Percentiles rank a stretch among this genome's conserved stretches.
These are phyloP conservation scores for Pseudopleuronectes americanus DNA, from an alignment of 2,797 vertebrate genomes.

Conservation along the genomic window DNA sequence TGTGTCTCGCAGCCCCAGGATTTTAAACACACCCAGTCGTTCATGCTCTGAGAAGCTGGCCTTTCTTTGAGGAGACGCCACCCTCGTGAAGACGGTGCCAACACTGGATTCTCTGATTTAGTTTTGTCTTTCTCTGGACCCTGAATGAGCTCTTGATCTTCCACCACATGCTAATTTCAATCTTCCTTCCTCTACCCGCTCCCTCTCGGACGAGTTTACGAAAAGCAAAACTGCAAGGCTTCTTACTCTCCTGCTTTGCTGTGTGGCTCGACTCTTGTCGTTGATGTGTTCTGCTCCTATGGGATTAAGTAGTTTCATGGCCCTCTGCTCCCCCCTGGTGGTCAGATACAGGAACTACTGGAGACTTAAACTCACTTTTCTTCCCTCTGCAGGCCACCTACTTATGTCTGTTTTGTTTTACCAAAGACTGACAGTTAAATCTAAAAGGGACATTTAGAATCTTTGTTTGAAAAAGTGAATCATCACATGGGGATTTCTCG, in stretches of 20 bases:
- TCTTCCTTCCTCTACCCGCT: constrained; percentile 12
- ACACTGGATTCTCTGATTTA: constrained; percentile 49
- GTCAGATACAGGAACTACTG: constrained; percentile 12
- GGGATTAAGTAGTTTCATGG: constrained; percentile 38
- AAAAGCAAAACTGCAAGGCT: constrained; percentile 34
- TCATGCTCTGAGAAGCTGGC: constrained; percentile 85
- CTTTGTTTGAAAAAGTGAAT: constrained; percentile 24
- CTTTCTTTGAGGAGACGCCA: constrained; percentile 38
- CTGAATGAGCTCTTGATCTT: constrained; percentile 52
- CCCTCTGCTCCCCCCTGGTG: constrained; percentile 72
- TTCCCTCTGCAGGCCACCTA: constrained; percentile 49
- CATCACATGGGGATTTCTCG: constrained; percentile 19
- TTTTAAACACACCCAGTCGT: constrained; percentile 98
- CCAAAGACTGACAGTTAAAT: constrained; percentile 56
- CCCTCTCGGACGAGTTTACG: constrained; percentile 10
- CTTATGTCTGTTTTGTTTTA: constrained; percentile 39
- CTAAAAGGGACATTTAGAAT: constrained; percentile 1
- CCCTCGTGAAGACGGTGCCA: constrained; percentile 57
- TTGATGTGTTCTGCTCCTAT: constrained; percentile 34
- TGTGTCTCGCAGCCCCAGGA: constrained; percentile 82
- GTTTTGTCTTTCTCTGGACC: constrained; percentile 33
- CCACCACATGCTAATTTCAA: constrained; percentile 32
- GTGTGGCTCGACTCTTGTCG: constrained; percentile 33
- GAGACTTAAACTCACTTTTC: constrained; percentile 4
- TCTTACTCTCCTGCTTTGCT: constrained; percentile 45